Evolutionary conservation across 2,113 vertebrate species (phyloP), one percentile per base, ranked within the genome.

Genomic region (Sander lucioperca): DNA sequence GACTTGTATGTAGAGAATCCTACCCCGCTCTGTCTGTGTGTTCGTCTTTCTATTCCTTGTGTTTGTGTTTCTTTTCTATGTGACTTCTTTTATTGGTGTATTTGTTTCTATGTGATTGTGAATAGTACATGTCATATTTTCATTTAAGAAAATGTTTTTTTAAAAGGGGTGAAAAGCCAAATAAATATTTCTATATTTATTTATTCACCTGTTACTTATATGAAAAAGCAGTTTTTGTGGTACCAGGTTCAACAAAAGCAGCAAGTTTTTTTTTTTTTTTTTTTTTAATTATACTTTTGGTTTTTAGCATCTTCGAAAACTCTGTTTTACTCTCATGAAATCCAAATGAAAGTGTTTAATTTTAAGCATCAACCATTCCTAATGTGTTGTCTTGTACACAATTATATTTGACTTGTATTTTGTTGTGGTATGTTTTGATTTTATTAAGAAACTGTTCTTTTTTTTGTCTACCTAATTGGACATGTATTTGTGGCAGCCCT

Each of bases 1-100:
- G 95, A 99, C 98, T 14, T 99, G 97, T 94, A 99, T 99, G 96
- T 99, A 97, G 95, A 86, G 85, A 88, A 21, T 53, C 80, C 84
- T 70, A 80, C 87, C 78, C 68, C 27, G 43, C 50, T 81, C 48
- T 94, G 91, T 95, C 94, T 94, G 88, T 88, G 89, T 87, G 88
- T 85, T 78, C 90, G 92, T 91, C 88, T 73, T 74, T 83, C 54
- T 80, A 73, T 72, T 50, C 53, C 67, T 69, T 70, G 54, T 89
- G 79, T 78, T n/a, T 59, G 83, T 88, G 74, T 62, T 83, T 92
- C 89, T 82, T 86, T 91, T 92, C 86, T 86, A 91, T 90, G 85
- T 91, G 70, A 19, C 48, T 84, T 93, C 90, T 89, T 87, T 73
- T 78, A 93, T 82, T 59, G 23, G 48, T 79, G 73, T 86, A 63